Conservation (phyloP, 2,113 vertebrate genomes). For the Corythornis cristatus region DNA sequence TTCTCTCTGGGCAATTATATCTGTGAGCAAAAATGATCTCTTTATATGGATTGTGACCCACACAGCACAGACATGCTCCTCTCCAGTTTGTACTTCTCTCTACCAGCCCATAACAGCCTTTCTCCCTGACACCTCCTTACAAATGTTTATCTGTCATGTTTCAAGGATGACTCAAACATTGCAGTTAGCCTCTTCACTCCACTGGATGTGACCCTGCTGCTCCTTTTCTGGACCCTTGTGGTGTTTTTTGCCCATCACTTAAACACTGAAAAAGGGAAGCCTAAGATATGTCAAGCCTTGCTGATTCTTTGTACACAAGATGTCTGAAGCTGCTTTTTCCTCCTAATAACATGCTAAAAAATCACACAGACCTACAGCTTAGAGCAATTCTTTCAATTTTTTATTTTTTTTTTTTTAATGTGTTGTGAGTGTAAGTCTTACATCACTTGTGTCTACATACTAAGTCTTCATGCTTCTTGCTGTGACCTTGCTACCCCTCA, state of each 20-base stretch:
- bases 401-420: neutral
- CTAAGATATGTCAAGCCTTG: neutral
- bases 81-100: neutral
- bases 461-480: neutral
- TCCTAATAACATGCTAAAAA: neutral
- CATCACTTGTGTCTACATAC: neutral
- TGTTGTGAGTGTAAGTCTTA: neutral
- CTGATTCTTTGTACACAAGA: neutral
- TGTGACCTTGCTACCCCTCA: neutral
- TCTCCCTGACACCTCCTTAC: neutral
- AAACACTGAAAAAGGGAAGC: neutral
- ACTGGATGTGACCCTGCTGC: neutral
- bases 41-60: neutral
- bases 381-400: neutral
- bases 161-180: neutral
- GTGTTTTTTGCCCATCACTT: neutral
- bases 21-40: neutral
- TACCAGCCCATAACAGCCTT: neutral
- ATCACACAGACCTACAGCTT: neutral
- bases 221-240: neutral
- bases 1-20: neutral
- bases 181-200: neutral
- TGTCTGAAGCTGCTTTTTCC: neutral
- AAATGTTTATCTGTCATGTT: neutral
- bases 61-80: neutral